Evolutionary conservation across 2,888 invertebrate species (phyloP).

Genomic region (Drosophila buzzatii): DNA sequence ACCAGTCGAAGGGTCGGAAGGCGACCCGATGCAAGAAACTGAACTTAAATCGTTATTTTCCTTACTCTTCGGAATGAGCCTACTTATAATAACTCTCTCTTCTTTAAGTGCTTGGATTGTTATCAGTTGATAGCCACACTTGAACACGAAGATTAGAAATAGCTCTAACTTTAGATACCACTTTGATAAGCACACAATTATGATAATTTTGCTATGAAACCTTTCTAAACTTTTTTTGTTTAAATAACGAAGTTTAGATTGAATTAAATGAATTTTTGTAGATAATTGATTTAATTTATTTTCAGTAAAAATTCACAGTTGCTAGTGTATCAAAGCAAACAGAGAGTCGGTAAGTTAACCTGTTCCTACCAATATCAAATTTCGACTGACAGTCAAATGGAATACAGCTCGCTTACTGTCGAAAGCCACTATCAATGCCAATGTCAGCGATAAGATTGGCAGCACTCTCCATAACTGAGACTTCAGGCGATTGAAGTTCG

Average conservation of each 20-base stretch:
- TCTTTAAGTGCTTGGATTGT: too few relatives aligned
- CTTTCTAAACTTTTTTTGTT: background rate
- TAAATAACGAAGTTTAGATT: too few relatives aligned
- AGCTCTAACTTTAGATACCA: background rate
- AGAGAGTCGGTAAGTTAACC: background rate
- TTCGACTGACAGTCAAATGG: background rate
- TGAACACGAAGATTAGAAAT: background rate
- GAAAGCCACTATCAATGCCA: background rate
- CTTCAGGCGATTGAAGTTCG: background rate
- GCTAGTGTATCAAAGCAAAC: background rate
- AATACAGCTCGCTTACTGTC: background rate
- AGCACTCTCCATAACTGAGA: background rate
- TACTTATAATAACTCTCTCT: background rate
- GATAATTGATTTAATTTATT: background rate
- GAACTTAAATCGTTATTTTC: background rate
- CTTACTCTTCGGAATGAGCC: background rate
- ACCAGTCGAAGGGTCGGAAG: too few relatives aligned
- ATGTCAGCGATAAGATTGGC: slow-evolving; percentile 1
- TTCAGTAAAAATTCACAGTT: background rate
- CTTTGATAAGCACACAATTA: background rate
- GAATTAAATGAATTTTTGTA: background rate
- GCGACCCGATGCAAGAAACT: background rate
- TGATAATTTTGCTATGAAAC: background rate
- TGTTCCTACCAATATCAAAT: background rate
- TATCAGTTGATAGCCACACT: slow-evolving; percentile 4